phyloP scores from a whole-genome alignment of 2,113 vertebrate genomes.

The Bostrychus sinensis region DNA sequence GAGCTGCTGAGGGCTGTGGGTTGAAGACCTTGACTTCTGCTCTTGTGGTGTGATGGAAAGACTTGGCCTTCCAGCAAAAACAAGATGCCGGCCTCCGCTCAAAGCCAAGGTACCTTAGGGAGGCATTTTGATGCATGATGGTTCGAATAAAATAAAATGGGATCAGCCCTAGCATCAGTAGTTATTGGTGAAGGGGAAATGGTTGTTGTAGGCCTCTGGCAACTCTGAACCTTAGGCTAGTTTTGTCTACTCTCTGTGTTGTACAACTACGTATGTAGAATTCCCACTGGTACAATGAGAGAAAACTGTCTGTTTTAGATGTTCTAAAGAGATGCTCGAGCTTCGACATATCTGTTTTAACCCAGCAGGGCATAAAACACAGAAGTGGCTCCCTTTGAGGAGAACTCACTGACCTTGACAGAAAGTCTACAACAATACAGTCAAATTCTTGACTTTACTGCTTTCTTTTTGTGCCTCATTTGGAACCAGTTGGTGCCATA shows the following conservation, averaged over 20 bases:
- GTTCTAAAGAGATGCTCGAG: slow-evolving; percentile 62
- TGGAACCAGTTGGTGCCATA: slow-evolving; percentile 35
- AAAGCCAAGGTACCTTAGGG: slow-evolving; percentile 67
- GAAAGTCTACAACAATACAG: slow-evolving; percentile 56
- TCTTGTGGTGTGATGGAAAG: slow-evolving; percentile 74
- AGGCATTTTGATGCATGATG: slow-evolving; percentile 77
- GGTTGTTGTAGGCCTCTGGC: slow-evolving; percentile 64
- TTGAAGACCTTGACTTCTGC: slow-evolving; percentile 78
- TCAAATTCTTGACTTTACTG: slow-evolving; percentile 31
- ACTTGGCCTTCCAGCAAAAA: slow-evolving; percentile 76
- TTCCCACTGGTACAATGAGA: slow-evolving; percentile 69
- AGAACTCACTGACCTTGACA: slow-evolving; percentile 67
- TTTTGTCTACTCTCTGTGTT: slow-evolving; percentile 60
- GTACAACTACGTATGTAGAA: slow-evolving; percentile 55
- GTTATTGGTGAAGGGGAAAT: slow-evolving; percentile 63
- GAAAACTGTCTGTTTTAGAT: slow-evolving; percentile 71
- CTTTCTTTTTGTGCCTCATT: slow-evolving; percentile 47
- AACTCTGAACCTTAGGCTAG: slow-evolving; percentile 65
- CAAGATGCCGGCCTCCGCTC: slow-evolving; percentile 66
- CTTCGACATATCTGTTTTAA: slow-evolving; percentile 70
- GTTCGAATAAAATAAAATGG: slow-evolving; percentile 71
- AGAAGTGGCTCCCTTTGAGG: slow-evolving; percentile 65
- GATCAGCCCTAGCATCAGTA: slow-evolving; percentile 58
- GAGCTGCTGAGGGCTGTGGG: slow-evolving; percentile 66
- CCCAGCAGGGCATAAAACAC: slow-evolving; percentile 63